Percentiles rank a stretch among this genome's conserved stretches.
Conservation (phyloP, 2,888 invertebrate genomes). For the Volucella bombylans region DNA sequence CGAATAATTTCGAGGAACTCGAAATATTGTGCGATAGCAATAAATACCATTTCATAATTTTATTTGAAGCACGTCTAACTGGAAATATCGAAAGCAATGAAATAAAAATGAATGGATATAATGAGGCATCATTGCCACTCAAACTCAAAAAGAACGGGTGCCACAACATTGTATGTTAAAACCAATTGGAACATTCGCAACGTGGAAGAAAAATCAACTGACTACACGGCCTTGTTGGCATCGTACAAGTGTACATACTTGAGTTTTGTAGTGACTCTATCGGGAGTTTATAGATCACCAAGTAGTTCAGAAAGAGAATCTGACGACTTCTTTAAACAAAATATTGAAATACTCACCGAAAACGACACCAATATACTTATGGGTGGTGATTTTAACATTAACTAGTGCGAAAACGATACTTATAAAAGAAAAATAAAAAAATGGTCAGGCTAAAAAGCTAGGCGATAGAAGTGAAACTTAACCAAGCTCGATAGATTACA, state of each 20-base stretch:
- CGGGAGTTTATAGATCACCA: not conserved
- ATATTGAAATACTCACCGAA: not conserved
- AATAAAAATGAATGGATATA: constrained; percentile 16
- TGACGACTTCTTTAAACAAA: not conserved
- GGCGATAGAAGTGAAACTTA: no score
- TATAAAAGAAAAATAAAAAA: no score
- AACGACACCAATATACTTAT: not conserved
- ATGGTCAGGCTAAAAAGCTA: no score
- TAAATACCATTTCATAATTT: constrained; percentile 19
- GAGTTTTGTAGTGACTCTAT: not conserved
- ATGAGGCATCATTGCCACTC: constrained; percentile 5
- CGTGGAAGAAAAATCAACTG: not conserved
- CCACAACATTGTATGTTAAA: constrained; percentile 39
- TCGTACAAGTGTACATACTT: not conserved
- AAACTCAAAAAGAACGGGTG: constrained; percentile 40
- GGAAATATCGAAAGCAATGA: constrained; percentile 7
- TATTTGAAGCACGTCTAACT: constrained; percentile 22
- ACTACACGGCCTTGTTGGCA: no score
- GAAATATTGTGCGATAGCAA: not conserved
- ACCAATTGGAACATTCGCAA: constrained; percentile 31
- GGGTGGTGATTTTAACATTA: not conserved
- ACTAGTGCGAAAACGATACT: no score
- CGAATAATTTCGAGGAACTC: constrained; percentile 24
- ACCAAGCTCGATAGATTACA: no score
- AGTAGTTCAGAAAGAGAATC: no score